Evolutionary conservation across 1,140 invertebrate genomes (phyloP).

Genomic region (Saccostrea cuccullata): DNA sequence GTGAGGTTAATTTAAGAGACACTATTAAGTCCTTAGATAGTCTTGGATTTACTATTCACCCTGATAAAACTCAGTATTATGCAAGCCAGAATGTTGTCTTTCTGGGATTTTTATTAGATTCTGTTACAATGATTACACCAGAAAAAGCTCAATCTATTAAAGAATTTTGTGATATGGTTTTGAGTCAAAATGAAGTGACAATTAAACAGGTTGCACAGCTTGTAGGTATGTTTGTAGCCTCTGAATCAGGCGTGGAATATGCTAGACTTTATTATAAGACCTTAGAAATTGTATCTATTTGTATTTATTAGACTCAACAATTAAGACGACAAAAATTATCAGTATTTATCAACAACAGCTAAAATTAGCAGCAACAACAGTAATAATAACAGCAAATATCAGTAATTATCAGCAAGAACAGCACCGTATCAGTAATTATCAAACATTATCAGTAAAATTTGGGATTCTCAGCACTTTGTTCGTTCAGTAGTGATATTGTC

Average conservation of each 20-base stretch:
- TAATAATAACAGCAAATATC: too few relatives aligned
- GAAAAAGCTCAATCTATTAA: not conserved
- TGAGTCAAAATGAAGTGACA: constrained; percentile 16
- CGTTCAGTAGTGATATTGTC: too few relatives aligned
- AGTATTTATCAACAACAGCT: too few relatives aligned
- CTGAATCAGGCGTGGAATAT: constrained; percentile 34
- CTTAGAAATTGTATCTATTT: not conserved
- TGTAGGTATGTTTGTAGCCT: not conserved
- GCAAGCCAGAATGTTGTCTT: not conserved
- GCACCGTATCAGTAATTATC: too few relatives aligned
- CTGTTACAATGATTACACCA: constrained; percentile 28
- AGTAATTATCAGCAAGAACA: too few relatives aligned
- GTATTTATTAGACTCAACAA: too few relatives aligned
- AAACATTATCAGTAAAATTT: too few relatives aligned
- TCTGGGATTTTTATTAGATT: constrained; percentile 9
- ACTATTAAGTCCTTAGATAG: not conserved
- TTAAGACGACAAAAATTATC: too few relatives aligned
- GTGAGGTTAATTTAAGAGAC: too few relatives aligned
- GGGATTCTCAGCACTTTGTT: too few relatives aligned
- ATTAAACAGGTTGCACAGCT: constrained; percentile 5
- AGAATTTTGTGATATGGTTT: not conserved
- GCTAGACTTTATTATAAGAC: not conserved
- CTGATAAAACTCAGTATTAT: not conserved
- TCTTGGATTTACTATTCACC: constrained; percentile 47
- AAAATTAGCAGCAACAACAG: too few relatives aligned